These are phyloP conservation scores for Osmerus eperlanus DNA, from an alignment of 2,113 vertebrate genomes.

Conservation along the genomic window DNA sequence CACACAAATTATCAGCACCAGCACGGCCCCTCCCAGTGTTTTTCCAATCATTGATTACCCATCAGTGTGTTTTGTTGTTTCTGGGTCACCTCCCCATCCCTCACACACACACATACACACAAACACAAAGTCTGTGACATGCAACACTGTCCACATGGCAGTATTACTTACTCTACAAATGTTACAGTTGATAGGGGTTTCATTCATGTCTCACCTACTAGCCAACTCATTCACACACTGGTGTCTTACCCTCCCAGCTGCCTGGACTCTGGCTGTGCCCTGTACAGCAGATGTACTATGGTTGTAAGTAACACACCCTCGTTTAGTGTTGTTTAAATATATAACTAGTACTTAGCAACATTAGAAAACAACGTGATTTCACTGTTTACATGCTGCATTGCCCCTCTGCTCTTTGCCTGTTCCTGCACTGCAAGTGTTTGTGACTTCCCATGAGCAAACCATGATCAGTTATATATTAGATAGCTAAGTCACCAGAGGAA, in stretches of 20 bases:
- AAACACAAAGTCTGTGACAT: too few relatives aligned
- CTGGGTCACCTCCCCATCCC: conserved; percentile 1
- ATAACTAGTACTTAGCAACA: too few relatives aligned
- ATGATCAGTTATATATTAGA: conserved; percentile 4
- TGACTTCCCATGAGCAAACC: conserved; percentile 10
- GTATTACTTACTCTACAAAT: too few relatives aligned
- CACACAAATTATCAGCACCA: not conserved
- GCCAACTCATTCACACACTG: not conserved
- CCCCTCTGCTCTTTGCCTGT: too few relatives aligned
- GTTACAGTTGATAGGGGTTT: not conserved
- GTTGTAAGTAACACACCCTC: too few relatives aligned
- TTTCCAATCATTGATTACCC: conserved; percentile 63
- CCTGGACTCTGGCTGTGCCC: too few relatives aligned
- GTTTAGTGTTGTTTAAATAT: too few relatives aligned
- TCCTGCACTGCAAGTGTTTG: conserved; percentile 20
- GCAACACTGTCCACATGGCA: not conserved
- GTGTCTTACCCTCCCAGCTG: too few relatives aligned
- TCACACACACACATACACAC: not conserved
- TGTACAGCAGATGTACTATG: too few relatives aligned
- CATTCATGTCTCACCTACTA: not conserved
- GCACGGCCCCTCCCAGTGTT: conserved; percentile 13
- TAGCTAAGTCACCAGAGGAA: conserved; percentile 44
- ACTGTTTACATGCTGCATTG: too few relatives aligned
- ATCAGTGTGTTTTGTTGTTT: conserved; percentile 19
- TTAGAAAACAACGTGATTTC: too few relatives aligned